Conservation (phyloP, 2,113 vertebrate species). For the Himantopus leucocephalus region DNA sequence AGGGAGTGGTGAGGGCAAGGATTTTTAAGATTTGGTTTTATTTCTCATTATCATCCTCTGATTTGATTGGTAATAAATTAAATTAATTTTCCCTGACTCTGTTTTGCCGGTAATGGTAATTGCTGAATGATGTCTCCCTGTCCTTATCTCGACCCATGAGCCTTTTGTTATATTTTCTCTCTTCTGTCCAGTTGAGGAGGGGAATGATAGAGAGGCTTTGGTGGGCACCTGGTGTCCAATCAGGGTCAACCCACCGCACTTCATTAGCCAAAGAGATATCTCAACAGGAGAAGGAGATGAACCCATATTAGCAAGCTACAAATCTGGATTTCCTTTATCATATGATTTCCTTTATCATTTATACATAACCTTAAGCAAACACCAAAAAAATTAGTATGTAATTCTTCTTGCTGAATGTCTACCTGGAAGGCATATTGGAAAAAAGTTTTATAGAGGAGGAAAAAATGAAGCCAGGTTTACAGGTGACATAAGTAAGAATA, state of each 20-base stretch:
- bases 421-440: not conserved
- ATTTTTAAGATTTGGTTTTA: not conserved
- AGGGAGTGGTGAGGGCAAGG: not conserved
- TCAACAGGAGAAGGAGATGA: not conserved
- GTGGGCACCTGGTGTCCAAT: not conserved
- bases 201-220: not conserved
- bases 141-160: not conserved
- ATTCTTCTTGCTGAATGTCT: not conserved
- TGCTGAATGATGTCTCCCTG: not conserved
- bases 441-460: not conserved
- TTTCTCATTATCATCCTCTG: not conserved
- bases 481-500: not conserved
- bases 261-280: not conserved
- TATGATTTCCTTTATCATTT: not conserved
- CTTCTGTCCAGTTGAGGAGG: not conserved
- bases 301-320: not conserved
- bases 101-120: not conserved
- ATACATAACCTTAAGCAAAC: not conserved
- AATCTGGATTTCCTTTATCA: not conserved
- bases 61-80: not conserved
- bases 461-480: not conserved
- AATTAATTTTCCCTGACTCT: not conserved
- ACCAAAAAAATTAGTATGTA: rapidly evolving
- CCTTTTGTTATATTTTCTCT: not conserved
- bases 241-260: not conserved